Evolutionary conservation across 2,888 invertebrate species (phyloP).

Genomic region (Philhelius pedissequus): DNA sequence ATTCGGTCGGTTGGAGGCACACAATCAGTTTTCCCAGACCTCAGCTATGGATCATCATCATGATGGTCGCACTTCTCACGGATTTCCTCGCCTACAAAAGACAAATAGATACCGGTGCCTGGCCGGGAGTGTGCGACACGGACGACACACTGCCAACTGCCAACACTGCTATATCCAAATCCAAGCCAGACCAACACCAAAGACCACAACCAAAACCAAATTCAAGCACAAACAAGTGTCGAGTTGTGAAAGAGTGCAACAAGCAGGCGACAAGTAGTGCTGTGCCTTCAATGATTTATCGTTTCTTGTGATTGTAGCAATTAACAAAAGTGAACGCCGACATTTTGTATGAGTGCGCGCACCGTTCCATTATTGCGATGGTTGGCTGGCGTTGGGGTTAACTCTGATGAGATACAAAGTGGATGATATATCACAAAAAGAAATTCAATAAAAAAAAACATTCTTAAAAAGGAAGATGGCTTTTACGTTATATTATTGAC

Average conservation of each 20-base stretch:
- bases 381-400: constrained; percentile 20
- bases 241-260: constrained; percentile 67
- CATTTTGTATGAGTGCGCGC: constrained; percentile 38
- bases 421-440: neutral
- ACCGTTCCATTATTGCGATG: too few species aligned
- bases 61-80: neutral
- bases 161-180: neutral
- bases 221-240: constrained; percentile 64
- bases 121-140: constrained; percentile 19
- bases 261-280: constrained; percentile 63
- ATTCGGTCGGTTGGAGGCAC: constrained; percentile 51
- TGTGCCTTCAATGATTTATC: constrained; percentile 67
- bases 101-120: neutral
- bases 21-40: constrained; percentile 52
- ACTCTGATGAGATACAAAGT: constrained; percentile 16
- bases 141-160: constrained; percentile 46
- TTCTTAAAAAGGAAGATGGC: constrained; percentile 51
- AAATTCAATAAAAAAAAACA: neutral
- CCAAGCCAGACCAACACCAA: neutral
- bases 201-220: neutral
- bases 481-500: constrained; percentile 47
- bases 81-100: constrained; percentile 22
- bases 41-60: constrained; percentile 30
- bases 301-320: constrained; percentile 67
- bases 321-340: constrained; percentile 68